Percentiles rank a stretch among this genome's conserved stretches.
Conservation (phyloP, 2,113 vertebrate genomes). For the Siniperca knerii region DNA sequence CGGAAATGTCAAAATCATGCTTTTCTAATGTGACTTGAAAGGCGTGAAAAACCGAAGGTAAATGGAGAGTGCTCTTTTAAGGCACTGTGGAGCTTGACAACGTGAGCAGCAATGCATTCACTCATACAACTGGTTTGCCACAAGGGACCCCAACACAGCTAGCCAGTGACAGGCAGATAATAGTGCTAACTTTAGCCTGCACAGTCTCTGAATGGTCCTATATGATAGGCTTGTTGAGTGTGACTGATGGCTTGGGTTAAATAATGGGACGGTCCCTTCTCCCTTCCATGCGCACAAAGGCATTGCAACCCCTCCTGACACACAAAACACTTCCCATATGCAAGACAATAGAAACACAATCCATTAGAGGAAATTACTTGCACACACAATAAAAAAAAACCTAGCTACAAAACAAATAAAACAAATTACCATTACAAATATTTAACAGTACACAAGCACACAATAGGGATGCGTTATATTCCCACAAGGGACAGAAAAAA, state of each 20-base stretch:
- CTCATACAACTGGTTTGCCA: constrained; percentile 77
- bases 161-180: constrained; percentile 81
- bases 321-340: constrained; percentile 49
- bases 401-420: constrained; percentile 59
- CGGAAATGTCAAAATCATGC: constrained; percentile 38
- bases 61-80: constrained; percentile 59
- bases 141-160: constrained; percentile 69
- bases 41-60: constrained; percentile 58
- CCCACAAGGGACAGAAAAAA: constrained; percentile 34
- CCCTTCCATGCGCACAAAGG: constrained; percentile 49
- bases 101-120: constrained; percentile 68
- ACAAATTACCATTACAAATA: constrained; percentile 69
- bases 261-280: constrained; percentile 65
- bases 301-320: constrained; percentile 49
- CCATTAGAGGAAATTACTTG: constrained; percentile 68
- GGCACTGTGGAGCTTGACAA: constrained; percentile 54
- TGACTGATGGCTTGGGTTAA: constrained; percentile 78
- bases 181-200: constrained; percentile 78
- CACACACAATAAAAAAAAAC: constrained; percentile 35
- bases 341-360: constrained; percentile 57
- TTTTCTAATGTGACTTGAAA: constrained; percentile 48
- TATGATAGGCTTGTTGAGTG: constrained; percentile 81
- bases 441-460: constrained; percentile 44
- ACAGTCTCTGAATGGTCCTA: constrained; percentile 63
- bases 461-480: constrained; percentile 32